A percentile compares a stretch with the other conserved stretches of the same genome.
phyloP scores from a whole-genome alignment of 2,113 vertebrate species.

The Bubo scandiacus region DNA sequence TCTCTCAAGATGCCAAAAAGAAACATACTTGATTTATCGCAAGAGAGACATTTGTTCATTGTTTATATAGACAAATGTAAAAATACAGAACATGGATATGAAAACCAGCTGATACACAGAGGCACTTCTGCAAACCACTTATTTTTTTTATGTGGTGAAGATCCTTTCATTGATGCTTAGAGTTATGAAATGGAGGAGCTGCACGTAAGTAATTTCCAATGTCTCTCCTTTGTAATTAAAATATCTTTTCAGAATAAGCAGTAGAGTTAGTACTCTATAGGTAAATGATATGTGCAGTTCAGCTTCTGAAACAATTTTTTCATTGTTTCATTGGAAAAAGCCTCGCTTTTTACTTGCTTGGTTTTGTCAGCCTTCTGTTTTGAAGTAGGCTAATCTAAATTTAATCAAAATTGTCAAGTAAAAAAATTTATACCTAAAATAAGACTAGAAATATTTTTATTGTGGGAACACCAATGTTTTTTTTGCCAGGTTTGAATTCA shows the following conservation, averaged over 20 bases:
- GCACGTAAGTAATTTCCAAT: neutral
- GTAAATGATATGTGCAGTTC: neutral
- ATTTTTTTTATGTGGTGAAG: neutral
- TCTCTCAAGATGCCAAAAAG: neutral
- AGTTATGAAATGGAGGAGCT: neutral
- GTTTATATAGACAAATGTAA: neutral
- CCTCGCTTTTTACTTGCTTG: neutral
- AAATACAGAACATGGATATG: neutral
- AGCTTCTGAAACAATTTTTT: neutral
- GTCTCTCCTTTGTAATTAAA: neutral
- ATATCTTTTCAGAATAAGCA: neutral
- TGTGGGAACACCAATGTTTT: neutral
- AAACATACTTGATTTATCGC: neutral
- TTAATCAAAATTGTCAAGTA: neutral
- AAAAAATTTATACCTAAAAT: neutral
- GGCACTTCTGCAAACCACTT: neutral
- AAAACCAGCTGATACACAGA: slow-evolving; percentile 7
- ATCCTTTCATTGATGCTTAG: neutral
- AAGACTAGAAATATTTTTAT: neutral
- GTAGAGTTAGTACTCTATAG: neutral
- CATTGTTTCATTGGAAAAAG: neutral
- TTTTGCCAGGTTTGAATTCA: neutral
- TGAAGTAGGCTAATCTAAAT: neutral
- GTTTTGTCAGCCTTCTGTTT: neutral
- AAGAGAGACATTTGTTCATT: neutral